A percentile compares a stretch with the other conserved stretches of the same genome.
Evolutionary conservation across 2,113 vertebrate species (phyloP).

Genomic region (Tachysurus vachellii): DNA sequence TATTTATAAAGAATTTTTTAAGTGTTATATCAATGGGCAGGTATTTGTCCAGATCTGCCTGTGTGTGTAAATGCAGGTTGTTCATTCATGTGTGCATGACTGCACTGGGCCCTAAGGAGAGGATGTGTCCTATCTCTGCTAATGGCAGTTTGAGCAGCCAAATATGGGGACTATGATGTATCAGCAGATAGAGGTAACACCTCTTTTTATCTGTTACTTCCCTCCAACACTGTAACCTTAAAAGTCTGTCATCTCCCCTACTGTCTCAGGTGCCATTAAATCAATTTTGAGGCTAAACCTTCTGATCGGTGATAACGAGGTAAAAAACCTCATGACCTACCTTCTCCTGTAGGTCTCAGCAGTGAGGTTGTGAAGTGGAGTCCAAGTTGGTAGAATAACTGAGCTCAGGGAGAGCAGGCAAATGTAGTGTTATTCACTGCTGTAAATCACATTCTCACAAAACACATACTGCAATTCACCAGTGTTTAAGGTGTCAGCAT

Average conservation of each 20-base stretch:
- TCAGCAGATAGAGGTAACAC: conserved; percentile 58
- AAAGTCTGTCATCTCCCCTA: conserved; percentile 47
- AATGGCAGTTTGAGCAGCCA: conserved; percentile 71
- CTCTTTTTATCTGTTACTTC: not conserved
- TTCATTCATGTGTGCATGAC: conserved; percentile 36
- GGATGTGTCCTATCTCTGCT: conserved; percentile 72
- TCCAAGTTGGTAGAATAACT: conserved; percentile 22
- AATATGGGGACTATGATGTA: conserved; percentile 69
- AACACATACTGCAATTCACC: not conserved
- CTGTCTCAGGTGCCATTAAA: conserved; percentile 63
- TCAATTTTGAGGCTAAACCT: conserved; percentile 69
- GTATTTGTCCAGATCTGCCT: conserved; percentile 42
- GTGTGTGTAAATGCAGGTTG: conserved; percentile 40
- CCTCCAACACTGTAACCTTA: conserved; percentile 40
- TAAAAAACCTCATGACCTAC: conserved; percentile 44
- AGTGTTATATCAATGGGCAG: conserved; percentile 17
- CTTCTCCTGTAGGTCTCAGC: not conserved
- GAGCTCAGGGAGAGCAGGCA: conserved; percentile 16
- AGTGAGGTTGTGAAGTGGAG: not conserved
- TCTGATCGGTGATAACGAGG: conserved; percentile 50
- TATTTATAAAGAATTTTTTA: not conserved
- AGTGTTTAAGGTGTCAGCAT: not conserved
- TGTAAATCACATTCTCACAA: conserved; percentile 50
- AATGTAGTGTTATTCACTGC: conserved; percentile 29
- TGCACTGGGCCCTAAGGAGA: conserved; percentile 59